Evolutionary conservation across 2,113 vertebrate genomes (phyloP), one percentile per base, ranked within the genome.

Genomic region (Hippoglossus stenolepis): DNA sequence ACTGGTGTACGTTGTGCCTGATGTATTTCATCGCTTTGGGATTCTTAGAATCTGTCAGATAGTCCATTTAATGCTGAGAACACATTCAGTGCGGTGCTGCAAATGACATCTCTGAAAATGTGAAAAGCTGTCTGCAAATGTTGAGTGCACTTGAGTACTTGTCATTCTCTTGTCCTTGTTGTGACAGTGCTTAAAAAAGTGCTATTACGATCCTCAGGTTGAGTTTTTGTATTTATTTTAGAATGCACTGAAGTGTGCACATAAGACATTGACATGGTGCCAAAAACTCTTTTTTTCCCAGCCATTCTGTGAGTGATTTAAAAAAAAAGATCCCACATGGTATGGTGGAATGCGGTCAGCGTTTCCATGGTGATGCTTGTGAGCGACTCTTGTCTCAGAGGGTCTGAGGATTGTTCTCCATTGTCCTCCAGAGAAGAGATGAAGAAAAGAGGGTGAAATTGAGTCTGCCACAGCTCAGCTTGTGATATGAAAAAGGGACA

Each of bases 291-390:
- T 77, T 82, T 54, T 31, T 31, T 31, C 31, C 57, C 69, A 73
- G 51, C 51, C 45, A 65, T 0, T 3, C 63, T 77, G 65, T 54
- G 70, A 47, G 51, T 63, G 70, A 82, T 84, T 62, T 43, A 66
- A 67, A 38, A 21, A 38, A 68, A 70, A 71, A 31, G 6, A 31
- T 81, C 43, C 45, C 73, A 14, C 15, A 78, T 80, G 47, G 85
- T 60, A 69, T 35, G 38, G 54, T 69, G 70, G 71, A 88, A 81
- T 45, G 67, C 49, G 84, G 80, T 79, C 82, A 84, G 38, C 58
- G 86, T 87, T 85, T 66, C 73, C 88, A 82, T 84, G 80, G 80
- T 43, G 74, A 90, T 49, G 68, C 70, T 71, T 80, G 87, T 87
- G 85, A 87, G 78, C 84, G 53, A 75, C 79, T 83, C 85, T 49